Conservation (phyloP, 1,140 invertebrate species). For the Diorhabda elongata region DNA sequence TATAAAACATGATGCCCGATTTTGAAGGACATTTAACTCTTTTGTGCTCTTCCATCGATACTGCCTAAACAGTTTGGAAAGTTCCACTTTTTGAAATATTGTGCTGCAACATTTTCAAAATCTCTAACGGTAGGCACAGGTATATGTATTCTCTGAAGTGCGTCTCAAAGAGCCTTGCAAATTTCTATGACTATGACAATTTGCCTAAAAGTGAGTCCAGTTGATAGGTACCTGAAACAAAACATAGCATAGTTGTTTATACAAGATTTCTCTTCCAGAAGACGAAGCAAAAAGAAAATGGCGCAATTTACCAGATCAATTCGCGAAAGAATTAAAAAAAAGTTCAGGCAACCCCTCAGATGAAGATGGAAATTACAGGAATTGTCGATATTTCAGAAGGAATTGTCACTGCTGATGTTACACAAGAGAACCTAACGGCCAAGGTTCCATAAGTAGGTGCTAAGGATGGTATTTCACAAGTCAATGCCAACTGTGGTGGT, state of each 20-base stretch:
- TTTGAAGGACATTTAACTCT: conserved; percentile 19
- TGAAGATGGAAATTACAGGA: background rate
- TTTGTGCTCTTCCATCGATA: conserved; percentile 44
- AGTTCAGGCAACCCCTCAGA: background rate
- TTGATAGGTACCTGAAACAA: conserved; percentile 20
- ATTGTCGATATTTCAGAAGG: too few relatives aligned
- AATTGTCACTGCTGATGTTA: too few relatives aligned
- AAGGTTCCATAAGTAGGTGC: too few relatives aligned
- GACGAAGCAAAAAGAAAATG: conserved; percentile 49
- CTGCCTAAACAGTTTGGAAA: conserved; percentile 46
- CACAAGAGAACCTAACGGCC: too few relatives aligned
- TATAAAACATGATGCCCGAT: conserved; percentile 22
- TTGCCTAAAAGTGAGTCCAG: conserved; percentile 18
- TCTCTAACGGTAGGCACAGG: background rate
- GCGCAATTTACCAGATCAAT: conserved; percentile 48
- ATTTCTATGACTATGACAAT: conserved; percentile 13
- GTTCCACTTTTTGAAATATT: conserved; percentile 11
- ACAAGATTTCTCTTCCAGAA: conserved; percentile 39
- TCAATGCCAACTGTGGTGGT: too few relatives aligned
- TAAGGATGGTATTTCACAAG: too few relatives aligned
- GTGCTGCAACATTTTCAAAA: conserved; percentile 11
- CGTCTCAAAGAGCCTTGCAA: conserved; percentile 5
- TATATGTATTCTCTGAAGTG: conserved; percentile 16
- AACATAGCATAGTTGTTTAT: conserved; percentile 8
- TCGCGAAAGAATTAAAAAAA: too few relatives aligned